phyloP scores from a whole-genome alignment of 2,888 invertebrate genomes.

The Galeruca laticollis region DNA sequence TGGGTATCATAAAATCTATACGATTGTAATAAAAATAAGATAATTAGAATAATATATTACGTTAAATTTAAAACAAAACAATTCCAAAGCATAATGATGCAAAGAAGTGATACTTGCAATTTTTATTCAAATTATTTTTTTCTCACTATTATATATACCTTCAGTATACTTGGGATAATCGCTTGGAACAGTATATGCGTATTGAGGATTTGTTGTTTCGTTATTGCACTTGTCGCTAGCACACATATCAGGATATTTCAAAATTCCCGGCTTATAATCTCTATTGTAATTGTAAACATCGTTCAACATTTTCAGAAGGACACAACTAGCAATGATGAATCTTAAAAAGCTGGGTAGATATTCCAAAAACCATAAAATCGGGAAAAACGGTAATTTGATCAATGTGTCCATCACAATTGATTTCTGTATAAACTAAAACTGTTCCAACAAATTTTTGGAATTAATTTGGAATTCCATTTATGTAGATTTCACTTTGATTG shows the following conservation, averaged over 20 bases:
- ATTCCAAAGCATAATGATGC: background rate
- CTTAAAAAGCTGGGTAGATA: constrained; percentile 48
- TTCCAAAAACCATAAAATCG: constrained; percentile 48
- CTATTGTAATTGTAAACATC: constrained; percentile 46
- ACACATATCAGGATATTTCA: constrained; percentile 33
- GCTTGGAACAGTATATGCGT: background rate
- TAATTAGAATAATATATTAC: too few species aligned
- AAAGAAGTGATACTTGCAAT: background rate
- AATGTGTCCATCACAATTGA: constrained; percentile 26
- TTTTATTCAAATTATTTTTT: too few species aligned
- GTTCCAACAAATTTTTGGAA: too few species aligned
- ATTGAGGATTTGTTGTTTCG: background rate
- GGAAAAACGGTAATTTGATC: constrained; percentile 42
- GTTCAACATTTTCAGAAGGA: constrained; percentile 47
- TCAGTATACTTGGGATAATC: background rate
- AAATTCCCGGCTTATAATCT: constrained; percentile 39
- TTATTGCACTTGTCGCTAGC: background rate
- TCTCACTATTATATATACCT: background rate
- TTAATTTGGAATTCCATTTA: background rate
- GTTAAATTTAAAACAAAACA: too few species aligned
- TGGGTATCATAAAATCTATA: too few species aligned
- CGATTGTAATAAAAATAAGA: too few species aligned
- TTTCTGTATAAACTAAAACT: background rate
- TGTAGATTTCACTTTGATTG: background rate
- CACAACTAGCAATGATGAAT: constrained; percentile 44